A percentile compares a stretch with the other conserved stretches of the same genome.
phyloP scores from a whole-genome alignment of 2,113 vertebrate species.

The Lepus timidus region DNA sequence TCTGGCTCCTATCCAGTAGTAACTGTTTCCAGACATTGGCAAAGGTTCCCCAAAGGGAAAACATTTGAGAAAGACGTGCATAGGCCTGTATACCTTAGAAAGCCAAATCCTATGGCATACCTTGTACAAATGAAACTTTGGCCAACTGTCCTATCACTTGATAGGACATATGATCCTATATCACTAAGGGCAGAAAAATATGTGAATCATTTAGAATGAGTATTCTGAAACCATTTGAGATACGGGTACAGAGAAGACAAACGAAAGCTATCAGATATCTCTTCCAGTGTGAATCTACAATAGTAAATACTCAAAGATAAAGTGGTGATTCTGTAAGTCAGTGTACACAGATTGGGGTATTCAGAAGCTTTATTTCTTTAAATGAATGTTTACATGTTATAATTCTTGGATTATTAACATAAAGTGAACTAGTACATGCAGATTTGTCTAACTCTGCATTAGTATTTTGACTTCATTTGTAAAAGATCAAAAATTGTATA shows the following conservation, averaged over 20 bases:
- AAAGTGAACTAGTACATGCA: conserved; percentile 17
- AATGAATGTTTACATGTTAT: conserved; percentile 12
- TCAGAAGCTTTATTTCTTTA: conserved; percentile 41
- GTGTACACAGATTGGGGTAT: background rate
- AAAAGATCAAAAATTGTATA: conserved; percentile 60
- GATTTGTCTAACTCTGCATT: conserved; percentile 58
- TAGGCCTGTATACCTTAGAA: background rate
- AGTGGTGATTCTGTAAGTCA: background rate
- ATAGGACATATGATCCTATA: background rate
- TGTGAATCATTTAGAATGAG: background rate
- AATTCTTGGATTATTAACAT: conserved; percentile 19
- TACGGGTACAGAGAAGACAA: background rate
- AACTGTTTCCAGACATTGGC: background rate
- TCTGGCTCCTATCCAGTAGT: fast-evolving
- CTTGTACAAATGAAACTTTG: background rate
- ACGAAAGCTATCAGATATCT: background rate
- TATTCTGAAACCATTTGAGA: background rate
- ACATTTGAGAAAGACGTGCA: background rate
- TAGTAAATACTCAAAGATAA: background rate
- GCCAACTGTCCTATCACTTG: too few species aligned
- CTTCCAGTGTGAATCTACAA: background rate
- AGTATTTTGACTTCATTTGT: conserved; percentile 67
- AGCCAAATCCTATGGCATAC: background rate
- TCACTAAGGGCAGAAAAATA: background rate
- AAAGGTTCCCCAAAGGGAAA: background rate